These are phyloP conservation scores for Neoniphon sammara DNA, from an alignment of 2,797 vertebrate genomes.

Conservation along the genomic window DNA sequence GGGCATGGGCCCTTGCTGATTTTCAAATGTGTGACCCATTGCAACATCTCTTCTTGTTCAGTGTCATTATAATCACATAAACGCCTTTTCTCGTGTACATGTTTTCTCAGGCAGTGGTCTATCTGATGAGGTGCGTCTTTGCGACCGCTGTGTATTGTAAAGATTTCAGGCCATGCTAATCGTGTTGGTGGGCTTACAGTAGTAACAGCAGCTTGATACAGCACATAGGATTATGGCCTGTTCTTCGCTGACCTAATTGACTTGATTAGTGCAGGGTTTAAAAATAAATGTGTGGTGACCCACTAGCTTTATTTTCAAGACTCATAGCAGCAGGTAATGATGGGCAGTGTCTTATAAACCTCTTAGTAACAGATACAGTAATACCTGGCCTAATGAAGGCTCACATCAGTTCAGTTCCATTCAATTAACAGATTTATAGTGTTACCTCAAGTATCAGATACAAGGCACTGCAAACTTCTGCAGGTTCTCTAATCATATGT, in stretches of 20 bases:
- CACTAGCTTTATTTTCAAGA: conserved; percentile 75
- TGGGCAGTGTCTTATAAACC: conserved; percentile 17
- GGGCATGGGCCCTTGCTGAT: not conserved
- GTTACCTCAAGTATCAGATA: not conserved
- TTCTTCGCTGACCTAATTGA: conserved; percentile 82
- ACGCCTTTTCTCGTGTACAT: conserved; percentile 19
- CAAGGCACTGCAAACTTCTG: not conserved
- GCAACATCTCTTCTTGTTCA: not conserved
- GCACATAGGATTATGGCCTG: conserved; percentile 71
- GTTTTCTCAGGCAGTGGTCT: conserved; percentile 33
- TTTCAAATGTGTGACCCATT: conserved; percentile 2
- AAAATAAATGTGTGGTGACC: conserved; percentile 81
- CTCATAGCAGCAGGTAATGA: conserved; percentile 42
- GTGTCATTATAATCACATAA: conserved; percentile 5
- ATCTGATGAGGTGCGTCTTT: conserved; percentile 51
- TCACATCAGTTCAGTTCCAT: not conserved
- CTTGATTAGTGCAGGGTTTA: conserved; percentile 80
- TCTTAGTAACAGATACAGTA: conserved; percentile 25
- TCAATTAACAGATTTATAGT: conserved; percentile 3
- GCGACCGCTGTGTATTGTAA: conserved; percentile 44
- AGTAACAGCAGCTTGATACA: conserved; percentile 53
- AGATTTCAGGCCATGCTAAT: conserved; percentile 58
- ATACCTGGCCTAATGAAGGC: not conserved
- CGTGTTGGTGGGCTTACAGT: conserved; percentile 61
- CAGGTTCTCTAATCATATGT: not conserved